Base-by-base conservation (phyloP, 2,888 invertebrate species). In the Acanthosepion lycidas region DNA sequence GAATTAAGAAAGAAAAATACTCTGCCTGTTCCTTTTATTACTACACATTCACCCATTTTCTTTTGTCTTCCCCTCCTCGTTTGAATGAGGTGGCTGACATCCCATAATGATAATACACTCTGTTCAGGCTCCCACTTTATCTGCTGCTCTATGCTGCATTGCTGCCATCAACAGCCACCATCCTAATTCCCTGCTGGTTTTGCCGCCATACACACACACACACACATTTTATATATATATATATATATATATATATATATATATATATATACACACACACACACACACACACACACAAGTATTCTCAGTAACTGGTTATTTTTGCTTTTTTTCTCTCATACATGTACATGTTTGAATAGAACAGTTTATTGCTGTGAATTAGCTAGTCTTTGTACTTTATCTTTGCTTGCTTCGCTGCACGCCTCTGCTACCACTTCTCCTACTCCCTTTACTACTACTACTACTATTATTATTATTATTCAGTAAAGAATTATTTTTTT, bases 201-300 rank as follows among this genome's bases (percentile, higher is more conserved):
- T 59, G 5, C 26, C 20, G 20, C 26, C 0, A 23, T 59, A 23
- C 26, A 59, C 20, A 59, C 5, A 59, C 26, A 59, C 5, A 59
- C 26, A 59, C 5, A 59, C 12, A 28, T 28, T 28, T n/a, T 28
- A 64, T 28, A 64, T 28, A 64, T 64, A 64, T 64, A 64, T 64
- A 64, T 64, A 64, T 64, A 64, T 64, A 64, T 64, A 64, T 64
- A 64, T 64, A 64, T 64, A 64, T 64, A 64, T 64, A 64, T 64
- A 64, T 64, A 64, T 64, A 64, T 64, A n/a, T 28, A n/a, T 9
- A 78, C 0, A n/a, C 12, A 28, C 1, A 64, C 6, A 64, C 8
- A 64, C 0, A 64, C 6, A 64, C 6, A 64, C 6, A 28, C 2
- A 28, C 5, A 6, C 2, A 28, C n/a, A 0, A n/a, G 28, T 64